Evolutionary conservation across 2,797 vertebrate species (phyloP).

Genomic region (Xenops minutus): DNA sequence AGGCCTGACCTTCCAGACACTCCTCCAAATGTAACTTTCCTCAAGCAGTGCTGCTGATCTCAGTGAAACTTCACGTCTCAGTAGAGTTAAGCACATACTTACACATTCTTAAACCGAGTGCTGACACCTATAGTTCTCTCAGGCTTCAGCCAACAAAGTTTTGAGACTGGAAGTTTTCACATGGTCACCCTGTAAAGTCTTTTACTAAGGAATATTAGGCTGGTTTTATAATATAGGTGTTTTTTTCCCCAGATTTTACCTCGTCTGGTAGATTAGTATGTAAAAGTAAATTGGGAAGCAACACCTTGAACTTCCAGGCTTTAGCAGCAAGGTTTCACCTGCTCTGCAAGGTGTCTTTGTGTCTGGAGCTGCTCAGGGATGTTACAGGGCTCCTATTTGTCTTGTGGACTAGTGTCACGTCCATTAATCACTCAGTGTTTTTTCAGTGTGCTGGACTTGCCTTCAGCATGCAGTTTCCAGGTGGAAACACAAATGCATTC

Average conservation of each 20-base stretch:
- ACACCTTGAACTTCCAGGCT: neutral
- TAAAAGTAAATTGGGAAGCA: neutral
- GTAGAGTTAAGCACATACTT: conserved; percentile 33
- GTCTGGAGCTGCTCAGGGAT: neutral
- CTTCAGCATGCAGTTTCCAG: neutral
- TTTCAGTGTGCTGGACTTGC: neutral
- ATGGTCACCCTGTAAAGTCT: neutral
- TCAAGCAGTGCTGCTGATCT: conserved; percentile 11
- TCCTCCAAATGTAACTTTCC: neutral
- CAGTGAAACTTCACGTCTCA: conserved; percentile 25
- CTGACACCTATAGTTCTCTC: conserved; percentile 13
- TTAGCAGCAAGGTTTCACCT: neutral
- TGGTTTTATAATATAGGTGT: neutral
- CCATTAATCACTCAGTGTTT: neutral
- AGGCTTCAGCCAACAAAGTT: neutral
- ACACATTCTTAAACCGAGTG: neutral
- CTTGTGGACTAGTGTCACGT: neutral
- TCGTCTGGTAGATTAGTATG: neutral
- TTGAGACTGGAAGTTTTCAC: neutral
- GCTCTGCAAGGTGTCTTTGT: neutral
- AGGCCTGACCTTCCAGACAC: conserved; percentile 18
- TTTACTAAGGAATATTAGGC: neutral
- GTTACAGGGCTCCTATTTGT: neutral
- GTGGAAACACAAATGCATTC: neutral
- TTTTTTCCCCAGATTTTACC: neutral